Evolutionary conservation across 2,797 vertebrate genomes (phyloP).

Genomic region (Borostomias antarcticus): DNA sequence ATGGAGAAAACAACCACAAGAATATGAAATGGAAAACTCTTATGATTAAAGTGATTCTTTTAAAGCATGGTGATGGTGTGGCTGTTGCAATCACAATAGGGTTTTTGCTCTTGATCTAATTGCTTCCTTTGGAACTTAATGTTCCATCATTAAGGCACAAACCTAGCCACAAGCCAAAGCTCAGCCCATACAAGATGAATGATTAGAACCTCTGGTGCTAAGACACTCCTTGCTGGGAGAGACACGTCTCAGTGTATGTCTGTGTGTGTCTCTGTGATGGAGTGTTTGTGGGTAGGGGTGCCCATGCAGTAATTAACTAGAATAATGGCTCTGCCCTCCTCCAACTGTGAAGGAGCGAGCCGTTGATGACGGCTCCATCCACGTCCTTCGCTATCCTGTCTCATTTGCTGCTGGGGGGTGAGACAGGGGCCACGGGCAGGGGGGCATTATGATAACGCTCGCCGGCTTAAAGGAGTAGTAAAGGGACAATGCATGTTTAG

Average conservation of each 20-base stretch:
- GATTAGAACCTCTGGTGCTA: constrained; percentile 31
- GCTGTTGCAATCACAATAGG: too few relatives aligned
- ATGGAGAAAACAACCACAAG: constrained; percentile 1
- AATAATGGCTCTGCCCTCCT: constrained; percentile 63
- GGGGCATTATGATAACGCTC: constrained; percentile 59
- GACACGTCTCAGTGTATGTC: not conserved
- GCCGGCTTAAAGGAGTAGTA: constrained; percentile 56
- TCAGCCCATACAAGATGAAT: constrained; percentile 30
- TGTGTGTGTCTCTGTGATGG: constrained; percentile 34
- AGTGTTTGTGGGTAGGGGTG: constrained; percentile 47
- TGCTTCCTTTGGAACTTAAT: too few relatives aligned
- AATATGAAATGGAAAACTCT: constrained; percentile 14
- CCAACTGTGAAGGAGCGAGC: constrained; percentile 48
- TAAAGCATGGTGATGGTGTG: too few relatives aligned
- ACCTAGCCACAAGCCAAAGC: constrained; percentile 17
- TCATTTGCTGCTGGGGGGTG: constrained; percentile 62
- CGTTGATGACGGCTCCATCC: constrained; percentile 48
- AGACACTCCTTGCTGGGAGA: constrained; percentile 26
- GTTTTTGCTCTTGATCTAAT: too few relatives aligned
- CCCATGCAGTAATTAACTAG: constrained; percentile 68
- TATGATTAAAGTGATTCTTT: too few relatives aligned
- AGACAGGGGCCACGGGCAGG: constrained; percentile 27
- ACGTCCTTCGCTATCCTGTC: constrained; percentile 50
- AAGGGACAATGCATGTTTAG: too few relatives aligned
- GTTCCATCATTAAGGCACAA: constrained; percentile 15